Percentiles rank a stretch among this genome's conserved stretches.
phyloP scores from a whole-genome alignment of 2,888 invertebrate genomes.

The Embidobia sp. region DNA sequence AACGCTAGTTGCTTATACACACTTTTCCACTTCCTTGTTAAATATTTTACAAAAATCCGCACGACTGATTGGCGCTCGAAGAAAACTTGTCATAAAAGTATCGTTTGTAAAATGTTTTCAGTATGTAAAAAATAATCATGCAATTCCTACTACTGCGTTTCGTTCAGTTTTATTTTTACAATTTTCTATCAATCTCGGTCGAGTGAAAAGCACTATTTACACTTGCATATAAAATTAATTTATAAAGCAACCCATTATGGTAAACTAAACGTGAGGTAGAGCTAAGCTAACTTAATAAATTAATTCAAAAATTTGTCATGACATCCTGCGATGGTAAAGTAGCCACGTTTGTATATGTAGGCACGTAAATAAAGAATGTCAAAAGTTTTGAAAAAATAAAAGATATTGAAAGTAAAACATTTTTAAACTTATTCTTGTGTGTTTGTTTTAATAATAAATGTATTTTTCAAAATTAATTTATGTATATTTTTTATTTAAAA shows the following conservation, averaged over 20 bases:
- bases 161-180: conserved; percentile 7
- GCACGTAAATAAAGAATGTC: too few species aligned
- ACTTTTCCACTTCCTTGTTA: neutral
- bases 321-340: conserved; percentile 5
- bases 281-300: conserved; percentile 37
- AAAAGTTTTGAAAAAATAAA: too few species aligned
- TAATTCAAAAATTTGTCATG: conserved; percentile 11
- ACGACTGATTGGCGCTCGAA: neutral
- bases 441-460: too few species aligned
- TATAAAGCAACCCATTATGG: conserved; percentile 17
- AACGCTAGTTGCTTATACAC: conserved; percentile 31
- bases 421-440: too few species aligned
- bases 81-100: conserved; percentile 7
- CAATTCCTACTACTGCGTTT: conserved; percentile 30
- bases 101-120: neutral
- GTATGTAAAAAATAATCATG: conserved; percentile 20
- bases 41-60: conserved; percentile 20
- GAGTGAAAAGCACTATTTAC: conserved; percentile 32
- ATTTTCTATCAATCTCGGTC: neutral
- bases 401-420: too few species aligned
- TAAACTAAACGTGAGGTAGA: conserved; percentile 33
- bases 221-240: conserved; percentile 25
- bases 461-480: too few species aligned
- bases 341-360: neutral
- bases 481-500: too few species aligned